Evolutionary conservation across 2,113 vertebrate species (phyloP).

Genomic region (Etia nguti): DNA sequence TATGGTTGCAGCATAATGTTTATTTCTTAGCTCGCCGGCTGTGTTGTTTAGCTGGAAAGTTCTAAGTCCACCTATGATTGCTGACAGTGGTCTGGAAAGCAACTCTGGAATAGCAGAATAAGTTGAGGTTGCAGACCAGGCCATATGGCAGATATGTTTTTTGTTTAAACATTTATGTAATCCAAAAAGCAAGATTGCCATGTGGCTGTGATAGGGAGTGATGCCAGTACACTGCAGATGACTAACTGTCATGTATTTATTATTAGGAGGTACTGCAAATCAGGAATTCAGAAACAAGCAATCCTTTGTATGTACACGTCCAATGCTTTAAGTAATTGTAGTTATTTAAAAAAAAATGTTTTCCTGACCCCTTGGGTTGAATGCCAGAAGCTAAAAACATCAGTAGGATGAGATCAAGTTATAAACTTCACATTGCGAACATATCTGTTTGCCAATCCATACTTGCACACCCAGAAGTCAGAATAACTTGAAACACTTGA

Average conservation of each 20-base stretch:
- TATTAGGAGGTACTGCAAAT: background rate
- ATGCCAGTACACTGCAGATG: background rate
- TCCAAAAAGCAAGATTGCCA: background rate
- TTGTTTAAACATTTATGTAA: background rate
- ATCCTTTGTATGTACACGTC: background rate
- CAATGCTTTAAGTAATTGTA: background rate
- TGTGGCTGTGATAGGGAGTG: background rate
- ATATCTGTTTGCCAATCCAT: background rate
- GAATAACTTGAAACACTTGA: background rate
- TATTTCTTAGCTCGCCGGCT: background rate
- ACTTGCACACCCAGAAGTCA: background rate
- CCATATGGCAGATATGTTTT: background rate
- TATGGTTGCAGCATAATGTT: background rate
- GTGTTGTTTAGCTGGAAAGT: background rate
- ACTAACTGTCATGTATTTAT: background rate
- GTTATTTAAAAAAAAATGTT: background rate
- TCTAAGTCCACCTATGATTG: background rate
- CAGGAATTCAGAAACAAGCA: background rate
- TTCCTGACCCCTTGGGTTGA: background rate
- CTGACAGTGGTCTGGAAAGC: background rate
- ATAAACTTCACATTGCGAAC: background rate
- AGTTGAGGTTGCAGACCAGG: background rate
- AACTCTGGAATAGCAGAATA: background rate
- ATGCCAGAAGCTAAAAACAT: background rate
- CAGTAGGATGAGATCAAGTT: background rate